phyloP scores from a whole-genome alignment of 2,797 vertebrate species.

The Sarcophilus harrisii region DNA sequence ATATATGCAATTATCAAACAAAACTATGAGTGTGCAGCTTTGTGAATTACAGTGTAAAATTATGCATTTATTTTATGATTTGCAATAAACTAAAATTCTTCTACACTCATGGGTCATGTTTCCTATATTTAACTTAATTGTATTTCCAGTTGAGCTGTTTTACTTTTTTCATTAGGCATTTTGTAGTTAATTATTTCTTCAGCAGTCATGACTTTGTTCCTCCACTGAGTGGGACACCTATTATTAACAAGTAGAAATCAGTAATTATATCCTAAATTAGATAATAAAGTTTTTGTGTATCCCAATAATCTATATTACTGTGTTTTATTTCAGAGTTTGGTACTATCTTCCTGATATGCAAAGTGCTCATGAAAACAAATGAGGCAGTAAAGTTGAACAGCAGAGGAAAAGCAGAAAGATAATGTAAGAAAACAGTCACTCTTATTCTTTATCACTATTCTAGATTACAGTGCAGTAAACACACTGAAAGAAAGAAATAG shows the following conservation, averaged over 20 bases:
- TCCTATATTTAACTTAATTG: conserved; percentile 73
- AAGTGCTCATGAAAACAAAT: conserved; percentile 70
- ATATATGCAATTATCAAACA: conserved; percentile 73
- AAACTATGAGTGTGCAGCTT: conserved; percentile 36
- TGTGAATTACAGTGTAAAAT: conserved; percentile 38
- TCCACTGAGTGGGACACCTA: neutral
- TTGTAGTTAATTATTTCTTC: conserved; percentile 69
- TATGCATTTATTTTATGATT: conserved; percentile 70
- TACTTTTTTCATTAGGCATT: conserved; percentile 32
- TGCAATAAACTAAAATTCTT: conserved; percentile 72
- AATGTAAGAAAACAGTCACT: conserved; percentile 38
- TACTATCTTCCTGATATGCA: conserved; percentile 62
- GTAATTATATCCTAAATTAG: conserved; percentile 57
- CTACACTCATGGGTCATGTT: conserved; percentile 44
- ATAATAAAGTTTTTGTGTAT: conserved; percentile 61
- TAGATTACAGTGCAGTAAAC: conserved; percentile 30
- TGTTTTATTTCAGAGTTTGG: conserved; percentile 53
- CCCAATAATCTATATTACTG: conserved; percentile 10
- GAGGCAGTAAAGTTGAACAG: conserved; percentile 52
- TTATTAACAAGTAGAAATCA: conserved; percentile 65
- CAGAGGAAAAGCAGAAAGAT: conserved; percentile 9
- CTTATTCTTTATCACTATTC: neutral
- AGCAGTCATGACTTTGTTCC: conserved; percentile 48
- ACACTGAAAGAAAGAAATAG: neutral
- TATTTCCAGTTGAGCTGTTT: conserved; percentile 66